Evolutionary conservation across 1,140 invertebrate genomes (phyloP), one percentile per base, ranked within the genome.

Genomic region (Dysdera silvatica): DNA sequence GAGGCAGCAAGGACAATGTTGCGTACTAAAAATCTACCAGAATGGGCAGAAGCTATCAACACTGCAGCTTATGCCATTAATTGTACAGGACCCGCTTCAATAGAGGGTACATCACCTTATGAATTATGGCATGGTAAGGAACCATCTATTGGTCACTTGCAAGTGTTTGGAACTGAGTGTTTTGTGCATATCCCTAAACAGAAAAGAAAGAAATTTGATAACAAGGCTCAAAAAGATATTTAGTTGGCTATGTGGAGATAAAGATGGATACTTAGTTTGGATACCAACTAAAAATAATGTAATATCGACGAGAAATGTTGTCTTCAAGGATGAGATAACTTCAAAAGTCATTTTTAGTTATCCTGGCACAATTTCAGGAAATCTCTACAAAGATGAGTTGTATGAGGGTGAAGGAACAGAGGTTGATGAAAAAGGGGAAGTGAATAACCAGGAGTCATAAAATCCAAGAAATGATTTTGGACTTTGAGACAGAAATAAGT

Each of bases 171-270:
- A 26, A 59, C 20, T 3, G 28, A 18, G n/a, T 52, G 18, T 20
- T 67, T 43, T 24, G 59, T 28, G 29, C 49, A 65, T 40, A 28
- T 67, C n/a, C 66, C 49, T 31, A 3, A n/a, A 23, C 32, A 45
- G 5, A 52, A 61, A 23, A 56, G 41, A n/a, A n/a, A n/a, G n/a
- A 68, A 65, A 16, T 24, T 69, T 24, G 60, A 64, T 35, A 41
- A 53, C 16, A 67, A 61, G 29, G n/a, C 49, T 16, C 31, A 10
- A 54, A 55, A 37, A 29, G 33, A 14, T 14, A 33, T 31, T n/a
- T 65, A 16, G n/a, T 64, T 20, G 65, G 65, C 18, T 67, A 68
- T 43, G 47, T 45, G 47, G 47, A 32, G 58, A 61, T 31, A 33
- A 61, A 29, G n/a, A n/a, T n/a, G n/a, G n/a, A n/a, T n/a, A n/a